Evolutionary conservation across 1,140 invertebrate genomes (phyloP), one percentile per base, ranked within the genome.

Genomic region (Heliconius congener): DNA sequence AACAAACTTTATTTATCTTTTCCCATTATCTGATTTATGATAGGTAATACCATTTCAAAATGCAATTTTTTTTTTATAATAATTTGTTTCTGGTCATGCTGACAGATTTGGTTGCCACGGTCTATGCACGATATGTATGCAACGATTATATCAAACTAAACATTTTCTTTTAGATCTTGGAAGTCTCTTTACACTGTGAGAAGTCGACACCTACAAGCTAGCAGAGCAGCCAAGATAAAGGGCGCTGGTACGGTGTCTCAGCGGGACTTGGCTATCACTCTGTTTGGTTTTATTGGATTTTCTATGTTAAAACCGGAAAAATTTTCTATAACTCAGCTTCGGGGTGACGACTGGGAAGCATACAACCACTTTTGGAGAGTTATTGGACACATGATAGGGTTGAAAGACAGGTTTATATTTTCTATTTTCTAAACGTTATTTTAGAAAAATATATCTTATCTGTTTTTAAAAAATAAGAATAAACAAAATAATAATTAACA

Each of bases 251-350:
- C 95, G 5, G 95, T 96, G 13, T 96, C 96, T 1, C 98, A 99
- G 90, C 95, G 96, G 81, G 98, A 98, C 82, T 96, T 99, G 96
- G 96, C 96, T 0, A 84, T 98, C 1, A 98, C 98, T 0, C 97
- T 97, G 86, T 98, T 97, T 84, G 97, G 97, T 16, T 99, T 99
- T 85, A 96, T 99, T 82, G 98, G 98, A 1, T 96, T 97, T 75
- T 95, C 96, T 1, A 85, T 98, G 0, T 82, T 97, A 8, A 96
- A 96, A 66, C 96, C 97, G 0, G 91, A 96, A 71, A 90, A 95
- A 50, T 94, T 98, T 55, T 97, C 97, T 2, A 92, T 98, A 3
- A 78, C 80, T 9, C 90, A 91, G 75, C 52, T 87, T 0, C 34
- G 82, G 55, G 76, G 81, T 8, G 89, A 84, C 18, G 92, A 88